Percentiles rank a stretch among this genome's conserved stretches.
Conservation (phyloP, 2,113 vertebrate species). For the Morone saxatilis region DNA sequence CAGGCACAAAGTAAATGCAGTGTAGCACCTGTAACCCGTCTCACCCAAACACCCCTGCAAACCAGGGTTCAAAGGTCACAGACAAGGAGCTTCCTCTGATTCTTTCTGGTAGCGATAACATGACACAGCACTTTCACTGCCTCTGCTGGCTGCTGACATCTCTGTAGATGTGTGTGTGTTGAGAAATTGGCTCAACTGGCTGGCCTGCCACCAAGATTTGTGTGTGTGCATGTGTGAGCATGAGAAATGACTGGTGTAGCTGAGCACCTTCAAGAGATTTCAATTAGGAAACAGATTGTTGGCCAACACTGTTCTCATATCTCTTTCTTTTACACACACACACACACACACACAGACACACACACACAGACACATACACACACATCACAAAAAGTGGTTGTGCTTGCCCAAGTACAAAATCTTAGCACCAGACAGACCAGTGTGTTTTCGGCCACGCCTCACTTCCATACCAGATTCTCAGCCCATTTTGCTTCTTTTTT, state of each 20-base stretch:
- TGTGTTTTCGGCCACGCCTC: not conserved
- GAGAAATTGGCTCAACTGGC: not conserved
- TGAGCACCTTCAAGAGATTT: conserved; percentile 40
- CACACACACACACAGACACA: not conserved
- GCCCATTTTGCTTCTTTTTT: not conserved
- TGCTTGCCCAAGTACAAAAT: not conserved
- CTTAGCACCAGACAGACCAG: not conserved
- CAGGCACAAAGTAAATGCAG: not conserved
- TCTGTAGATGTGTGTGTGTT: not conserved
- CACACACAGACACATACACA: conserved; percentile 4
- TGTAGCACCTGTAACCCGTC: not conserved
- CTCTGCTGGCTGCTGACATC: not conserved
- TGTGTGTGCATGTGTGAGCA: not conserved
- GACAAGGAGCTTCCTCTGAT: not conserved
- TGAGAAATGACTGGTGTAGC: conserved; percentile 1
- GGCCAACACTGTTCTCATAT: not conserved
- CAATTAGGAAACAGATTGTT: conserved; percentile 22
- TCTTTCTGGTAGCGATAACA: not conserved
- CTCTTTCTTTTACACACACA: not conserved
- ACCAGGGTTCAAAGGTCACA: not conserved
- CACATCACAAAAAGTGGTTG: not conserved
- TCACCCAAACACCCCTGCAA: conserved; percentile 6
- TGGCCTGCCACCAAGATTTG: conserved; percentile 9
- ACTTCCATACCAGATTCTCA: not conserved
- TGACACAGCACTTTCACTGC: conserved; percentile 17